A percentile compares a stretch with the other conserved stretches of the same genome.
Conservation (phyloP, 2,888 invertebrate species). For the Pheosia tremula region DNA sequence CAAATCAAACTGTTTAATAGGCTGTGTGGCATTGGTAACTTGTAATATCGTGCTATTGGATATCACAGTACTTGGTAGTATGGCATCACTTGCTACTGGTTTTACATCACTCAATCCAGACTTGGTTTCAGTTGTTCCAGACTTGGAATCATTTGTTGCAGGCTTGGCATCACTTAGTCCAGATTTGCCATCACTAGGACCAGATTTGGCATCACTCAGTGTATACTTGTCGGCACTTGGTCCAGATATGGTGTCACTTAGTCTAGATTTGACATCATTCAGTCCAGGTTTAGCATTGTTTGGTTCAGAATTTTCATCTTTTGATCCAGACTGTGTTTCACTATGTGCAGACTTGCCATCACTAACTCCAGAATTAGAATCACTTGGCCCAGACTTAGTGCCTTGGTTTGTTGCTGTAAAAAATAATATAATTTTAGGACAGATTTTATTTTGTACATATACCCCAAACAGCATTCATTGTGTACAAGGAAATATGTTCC, state of each 20-base stretch:
- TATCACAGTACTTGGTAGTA: slow-evolving; percentile 23
- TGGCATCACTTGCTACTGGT: slow-evolving; percentile 2
- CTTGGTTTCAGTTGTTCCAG: neutral
- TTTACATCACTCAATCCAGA: neutral
- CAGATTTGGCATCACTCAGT: neutral
- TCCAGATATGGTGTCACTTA: neutral
- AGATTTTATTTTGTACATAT: too few species aligned
- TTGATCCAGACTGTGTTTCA: too few species aligned
- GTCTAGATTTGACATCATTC: neutral
- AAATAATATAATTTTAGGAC: neutral
- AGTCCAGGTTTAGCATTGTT: neutral
- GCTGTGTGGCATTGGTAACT: slow-evolving; percentile 22
- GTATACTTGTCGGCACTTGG: neutral
- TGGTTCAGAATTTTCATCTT: too few species aligned
- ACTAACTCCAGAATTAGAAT: too few species aligned
- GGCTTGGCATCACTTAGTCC: neutral
- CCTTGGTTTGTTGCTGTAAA: neutral
- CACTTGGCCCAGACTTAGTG: neutral
- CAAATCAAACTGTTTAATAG: slow-evolving; percentile 51
- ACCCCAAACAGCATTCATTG: too few species aligned
- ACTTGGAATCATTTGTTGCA: neutral
- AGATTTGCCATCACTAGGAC: neutral
- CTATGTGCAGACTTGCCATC: too few species aligned
- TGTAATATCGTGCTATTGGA: slow-evolving; percentile 5
- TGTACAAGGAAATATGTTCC: too few species aligned